Evolutionary conservation across 2,797 vertebrate species (phyloP), one percentile per base, ranked within the genome.

Genomic region (Pithecia hirsuta): DNA sequence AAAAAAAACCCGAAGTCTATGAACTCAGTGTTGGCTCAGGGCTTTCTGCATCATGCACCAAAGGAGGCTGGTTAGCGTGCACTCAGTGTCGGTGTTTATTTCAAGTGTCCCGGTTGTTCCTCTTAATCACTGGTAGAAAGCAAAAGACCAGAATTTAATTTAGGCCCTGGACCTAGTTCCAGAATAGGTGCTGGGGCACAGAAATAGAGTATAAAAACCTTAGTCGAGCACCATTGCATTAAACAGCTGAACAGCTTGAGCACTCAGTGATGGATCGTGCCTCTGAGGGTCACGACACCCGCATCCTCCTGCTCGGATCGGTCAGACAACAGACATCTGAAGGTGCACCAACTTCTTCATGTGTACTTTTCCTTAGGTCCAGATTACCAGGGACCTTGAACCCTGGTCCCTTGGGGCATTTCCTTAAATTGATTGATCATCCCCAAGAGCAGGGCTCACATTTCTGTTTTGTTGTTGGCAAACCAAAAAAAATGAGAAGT

Each of bases 401-500:
- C 15, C 59, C 30, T 50, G 13, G 3, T 22, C 36, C 55, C 80
- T 61, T 64, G 41, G 57, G 36, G 64, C 55, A 19, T 88, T 90
- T 81, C 64, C 55, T 97, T 92, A 74, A 55, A 52, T 52, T 36
- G 24, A 74, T 72, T 41, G 52, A 46, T 87, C 83, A 74, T 80
- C 59, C 11, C 78, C 52, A 44, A 50, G 85, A 85, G 67, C 57
- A 7, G 39, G 36, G 33, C 64, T 82, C 4, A 55, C 91, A 41
- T 85, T 92, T 91, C 88, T 50, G 74, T 97, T 83, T 91, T 82
- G 36, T 30, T 50, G 26, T 75, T 83, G 41, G 28, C 64, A 88
- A 96, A 94, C 90, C 90, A 39, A 81, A 55, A 80, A 86, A 94
- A 86, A 75, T 78, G 82, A 52, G 82, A 81, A 64, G 55, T 72